phyloP scores from a whole-genome alignment of 2,113 vertebrate species.

The Anhinga anhinga region DNA sequence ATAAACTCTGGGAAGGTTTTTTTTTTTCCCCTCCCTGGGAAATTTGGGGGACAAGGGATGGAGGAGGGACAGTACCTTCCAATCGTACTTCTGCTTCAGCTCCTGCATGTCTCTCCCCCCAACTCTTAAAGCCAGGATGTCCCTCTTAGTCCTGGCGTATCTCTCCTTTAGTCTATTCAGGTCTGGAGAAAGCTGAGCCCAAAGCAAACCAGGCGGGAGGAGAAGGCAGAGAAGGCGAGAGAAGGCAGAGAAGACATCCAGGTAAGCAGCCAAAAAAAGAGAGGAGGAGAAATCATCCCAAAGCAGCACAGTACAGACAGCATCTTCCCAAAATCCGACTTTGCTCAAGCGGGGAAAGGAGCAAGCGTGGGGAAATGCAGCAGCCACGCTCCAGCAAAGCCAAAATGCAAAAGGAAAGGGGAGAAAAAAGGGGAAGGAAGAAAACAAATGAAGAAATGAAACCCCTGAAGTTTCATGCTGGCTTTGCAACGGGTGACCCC shows the following conservation, averaged over 20 bases:
- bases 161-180: slow-evolving; percentile 89
- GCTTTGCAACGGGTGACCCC: neutral
- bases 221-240: slow-evolving; percentile 41
- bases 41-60: neutral
- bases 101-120: slow-evolving; percentile 85
- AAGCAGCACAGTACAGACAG: neutral
- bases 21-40: neutral
- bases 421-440: neutral
- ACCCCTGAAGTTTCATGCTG: neutral
- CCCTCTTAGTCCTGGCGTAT: slow-evolving; percentile 89
- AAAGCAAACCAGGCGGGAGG: slow-evolving; percentile 46
- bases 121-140: slow-evolving; percentile 86
- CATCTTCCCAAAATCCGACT: neutral
- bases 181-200: slow-evolving; percentile 88
- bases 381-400: neutral
- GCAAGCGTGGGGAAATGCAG: neutral
- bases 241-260: slow-evolving; percentile 71
- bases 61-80: slow-evolving; percentile 82
- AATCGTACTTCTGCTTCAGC: slow-evolving; percentile 87
- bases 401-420: neutral
- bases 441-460: neutral
- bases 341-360: neutral
- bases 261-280: slow-evolving; percentile 53
- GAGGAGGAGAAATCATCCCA: neutral
- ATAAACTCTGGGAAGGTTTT: neutral